Conservation (phyloP, 2,113 vertebrate species). For the Amia ocellicauda region DNA sequence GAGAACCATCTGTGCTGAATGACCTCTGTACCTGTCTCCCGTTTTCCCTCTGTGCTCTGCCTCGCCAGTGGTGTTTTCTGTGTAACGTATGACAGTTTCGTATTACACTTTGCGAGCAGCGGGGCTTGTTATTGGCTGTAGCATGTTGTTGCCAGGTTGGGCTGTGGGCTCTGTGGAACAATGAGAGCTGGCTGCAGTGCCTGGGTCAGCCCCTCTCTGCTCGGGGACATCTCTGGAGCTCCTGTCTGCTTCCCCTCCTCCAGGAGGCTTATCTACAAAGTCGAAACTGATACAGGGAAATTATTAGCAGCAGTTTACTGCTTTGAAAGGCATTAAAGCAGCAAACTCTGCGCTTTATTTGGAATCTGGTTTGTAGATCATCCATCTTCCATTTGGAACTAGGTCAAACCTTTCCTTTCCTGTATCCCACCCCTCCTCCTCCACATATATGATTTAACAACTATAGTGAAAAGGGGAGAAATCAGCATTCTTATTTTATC, state of each 20-base stretch:
- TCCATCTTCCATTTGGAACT: slow-evolving; percentile 4
- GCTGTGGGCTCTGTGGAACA: not conserved
- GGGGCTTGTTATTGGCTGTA: too few relatives aligned
- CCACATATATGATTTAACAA: too few relatives aligned
- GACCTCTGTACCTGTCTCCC: accelerated
- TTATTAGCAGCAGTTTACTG: not conserved
- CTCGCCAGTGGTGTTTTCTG: not conserved
- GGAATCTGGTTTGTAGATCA: not conserved
- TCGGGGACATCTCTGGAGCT: not conserved
- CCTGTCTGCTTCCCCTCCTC: not conserved
- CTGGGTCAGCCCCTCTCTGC: not conserved
- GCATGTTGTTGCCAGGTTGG: slow-evolving; percentile 13
- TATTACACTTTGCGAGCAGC: slow-evolving; percentile 19
- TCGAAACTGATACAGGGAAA: not conserved
- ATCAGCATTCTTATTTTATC: too few relatives aligned
- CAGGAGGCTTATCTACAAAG: not conserved
- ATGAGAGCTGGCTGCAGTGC: accelerated
- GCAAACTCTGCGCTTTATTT: not conserved
- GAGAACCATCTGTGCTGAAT: slow-evolving; percentile 31
- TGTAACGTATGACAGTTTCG: slow-evolving; percentile 18
- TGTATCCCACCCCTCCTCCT: too few relatives aligned
- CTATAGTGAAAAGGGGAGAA: too few relatives aligned
- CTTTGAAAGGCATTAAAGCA: not conserved
- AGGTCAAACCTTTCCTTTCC: not conserved
- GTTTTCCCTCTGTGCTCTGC: accelerated